phyloP scores from a whole-genome alignment of 2,797 vertebrate genomes.

The Crypturellus tataupa region DNA sequence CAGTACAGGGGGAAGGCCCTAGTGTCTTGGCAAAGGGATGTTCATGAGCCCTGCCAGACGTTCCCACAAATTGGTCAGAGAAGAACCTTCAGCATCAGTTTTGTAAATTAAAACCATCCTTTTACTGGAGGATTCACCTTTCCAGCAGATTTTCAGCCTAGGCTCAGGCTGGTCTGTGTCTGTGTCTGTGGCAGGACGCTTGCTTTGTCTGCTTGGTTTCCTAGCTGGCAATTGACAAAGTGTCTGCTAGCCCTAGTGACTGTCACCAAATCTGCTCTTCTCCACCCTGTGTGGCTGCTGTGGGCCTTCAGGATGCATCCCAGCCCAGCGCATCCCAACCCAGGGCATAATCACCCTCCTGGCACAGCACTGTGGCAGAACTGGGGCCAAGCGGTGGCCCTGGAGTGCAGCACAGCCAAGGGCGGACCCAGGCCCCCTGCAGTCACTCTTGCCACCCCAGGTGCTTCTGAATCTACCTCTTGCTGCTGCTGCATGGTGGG shows the following conservation, averaged over 20 bases:
- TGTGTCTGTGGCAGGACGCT: too few relatives aligned
- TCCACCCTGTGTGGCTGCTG: too few relatives aligned
- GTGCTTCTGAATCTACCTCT: not conserved
- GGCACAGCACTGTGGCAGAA: too few relatives aligned
- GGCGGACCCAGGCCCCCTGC: accelerated
- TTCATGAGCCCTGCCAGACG: too few relatives aligned
- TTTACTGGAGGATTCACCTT: not conserved
- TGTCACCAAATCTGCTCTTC: too few relatives aligned
- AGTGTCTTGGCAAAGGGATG: not conserved
- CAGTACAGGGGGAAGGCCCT: not conserved
- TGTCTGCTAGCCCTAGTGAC: too few relatives aligned
- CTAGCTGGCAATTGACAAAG: too few relatives aligned
- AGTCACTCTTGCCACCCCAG: accelerated
- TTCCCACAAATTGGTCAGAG: not conserved
- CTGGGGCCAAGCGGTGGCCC: too few relatives aligned
- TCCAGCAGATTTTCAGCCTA: not conserved
- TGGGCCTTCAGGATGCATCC: not conserved
- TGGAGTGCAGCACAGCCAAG: accelerated
- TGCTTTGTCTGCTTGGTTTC: too few relatives aligned
- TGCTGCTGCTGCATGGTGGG: not conserved
- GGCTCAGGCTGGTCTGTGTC: not conserved
- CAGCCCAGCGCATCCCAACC: too few relatives aligned
- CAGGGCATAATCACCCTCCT: too few relatives aligned
- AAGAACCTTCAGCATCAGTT: not conserved
- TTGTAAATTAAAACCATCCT: not conserved